Evolutionary conservation across 2,888 invertebrate genomes (phyloP), one percentile per base, ranked within the genome.

Genomic region (Barypeithes pellucidus): DNA sequence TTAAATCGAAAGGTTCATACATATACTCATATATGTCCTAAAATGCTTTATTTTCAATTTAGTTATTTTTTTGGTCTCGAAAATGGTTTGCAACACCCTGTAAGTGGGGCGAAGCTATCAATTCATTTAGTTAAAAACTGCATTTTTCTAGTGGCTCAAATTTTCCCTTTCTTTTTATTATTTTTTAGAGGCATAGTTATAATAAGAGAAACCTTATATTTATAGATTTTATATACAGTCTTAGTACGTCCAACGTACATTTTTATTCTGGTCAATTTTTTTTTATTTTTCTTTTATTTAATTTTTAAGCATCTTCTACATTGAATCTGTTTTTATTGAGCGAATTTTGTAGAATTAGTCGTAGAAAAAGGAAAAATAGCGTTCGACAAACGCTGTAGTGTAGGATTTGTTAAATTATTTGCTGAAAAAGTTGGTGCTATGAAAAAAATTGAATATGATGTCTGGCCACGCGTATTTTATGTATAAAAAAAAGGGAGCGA

Each of bases 401-500:
- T 20, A 47, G 47, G 20, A 11, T n/a, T n/a, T 29, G 9, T 33
- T 54, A 33, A 57, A 57, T 57, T 57, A 57, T 57, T 33, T 33
- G 66, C 66, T 66, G 66, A 66, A 66, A 52, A 39, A 24, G 39
- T 39, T 66, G 66, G 66, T 66, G 66, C 66, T 66, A 66, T 66
- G n/a, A 54, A 39, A 24, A 52, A 36, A 39, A 47, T 14, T 24
- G 20, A 57, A 11, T 16, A 33, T 57, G 36, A 2, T n/a, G 24
- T 14, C 33, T 16, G 33, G 36, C 9, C 33, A 57, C 33, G 54
- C 8, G 0, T 24, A 50, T 24, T 24, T 24, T 24, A 4, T 24
- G 24, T 2, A 24, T 24, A 24, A 24, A 4, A 24, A 24, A 4
- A 24, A n/a, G n/a, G n/a, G n/a, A n/a, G n/a, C n/a, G n/a, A n/a